Conservation (phyloP, 2,888 invertebrate genomes). For the Andrena trimmerana region DNA sequence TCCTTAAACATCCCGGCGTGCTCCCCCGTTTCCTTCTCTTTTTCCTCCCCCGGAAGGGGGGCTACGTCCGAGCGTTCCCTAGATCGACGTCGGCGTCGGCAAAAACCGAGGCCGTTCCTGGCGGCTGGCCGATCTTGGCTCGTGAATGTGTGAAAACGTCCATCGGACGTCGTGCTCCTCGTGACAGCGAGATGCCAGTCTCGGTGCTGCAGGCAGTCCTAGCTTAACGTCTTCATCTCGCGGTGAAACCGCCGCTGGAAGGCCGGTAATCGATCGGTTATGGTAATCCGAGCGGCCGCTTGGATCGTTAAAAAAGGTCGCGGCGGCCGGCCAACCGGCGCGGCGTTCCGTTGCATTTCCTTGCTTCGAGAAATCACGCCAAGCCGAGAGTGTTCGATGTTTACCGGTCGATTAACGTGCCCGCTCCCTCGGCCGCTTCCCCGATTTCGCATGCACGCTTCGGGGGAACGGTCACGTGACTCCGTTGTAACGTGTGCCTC, state of each 20-base stretch:
- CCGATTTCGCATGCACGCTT: slow-evolving; percentile 41
- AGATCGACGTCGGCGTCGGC: background rate
- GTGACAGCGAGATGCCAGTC: slow-evolving; percentile 42
- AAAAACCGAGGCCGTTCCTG: background rate
- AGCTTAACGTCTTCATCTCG: slow-evolving; percentile 66
- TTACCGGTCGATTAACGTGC: slow-evolving; percentile 52
- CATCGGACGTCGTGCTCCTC: slow-evolving; percentile 43
- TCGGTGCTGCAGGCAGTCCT: slow-evolving; percentile 46
- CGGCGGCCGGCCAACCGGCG: slow-evolving; percentile 16
- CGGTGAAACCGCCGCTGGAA: slow-evolving; percentile 55
- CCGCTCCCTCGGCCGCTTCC: slow-evolving; percentile 9
- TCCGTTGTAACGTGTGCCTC: slow-evolving; percentile 31
- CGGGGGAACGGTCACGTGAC: slow-evolving; percentile 29
- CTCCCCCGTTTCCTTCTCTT: background rate
- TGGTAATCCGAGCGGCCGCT: slow-evolving; percentile 73
- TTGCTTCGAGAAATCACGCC: slow-evolving; percentile 58
- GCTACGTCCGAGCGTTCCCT: background rate
- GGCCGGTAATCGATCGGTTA: slow-evolving; percentile 74
- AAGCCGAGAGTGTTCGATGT: slow-evolving; percentile 43
- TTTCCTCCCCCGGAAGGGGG: background rate
- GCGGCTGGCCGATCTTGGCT: background rate
- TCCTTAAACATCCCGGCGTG: background rate
- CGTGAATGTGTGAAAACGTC: slow-evolving; percentile 48
- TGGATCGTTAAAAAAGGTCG: slow-evolving; percentile 65
- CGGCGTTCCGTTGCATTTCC: slow-evolving; percentile 48